These are phyloP conservation scores for Sinhomidia bicolor DNA, from an alignment of 2,888 invertebrate genomes.

Conservation along the genomic window DNA sequence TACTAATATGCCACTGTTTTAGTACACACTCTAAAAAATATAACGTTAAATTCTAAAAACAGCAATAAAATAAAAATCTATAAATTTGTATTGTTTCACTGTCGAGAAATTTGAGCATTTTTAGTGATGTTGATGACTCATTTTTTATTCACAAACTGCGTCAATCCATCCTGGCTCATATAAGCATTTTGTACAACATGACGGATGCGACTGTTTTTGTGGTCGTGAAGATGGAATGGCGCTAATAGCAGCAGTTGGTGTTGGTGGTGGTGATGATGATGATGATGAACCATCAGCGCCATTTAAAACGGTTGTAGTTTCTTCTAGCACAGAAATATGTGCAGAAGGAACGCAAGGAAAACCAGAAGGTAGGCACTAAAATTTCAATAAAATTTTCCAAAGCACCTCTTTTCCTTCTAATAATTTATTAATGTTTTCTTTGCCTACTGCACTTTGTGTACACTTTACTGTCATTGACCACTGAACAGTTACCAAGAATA, in stretches of 20 bases:
- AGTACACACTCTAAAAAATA: no score
- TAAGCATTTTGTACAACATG: conserved; percentile 68
- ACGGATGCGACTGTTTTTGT: background rate
- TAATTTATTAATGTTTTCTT: background rate
- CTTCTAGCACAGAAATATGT: background rate
- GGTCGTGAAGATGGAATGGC: background rate
- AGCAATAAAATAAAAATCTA: background rate
- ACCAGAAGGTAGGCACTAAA: conserved; percentile 70
- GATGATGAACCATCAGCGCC: background rate
- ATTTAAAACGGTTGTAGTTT: background rate
- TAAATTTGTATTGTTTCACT: background rate
- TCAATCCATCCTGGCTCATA: conserved; percentile 76
- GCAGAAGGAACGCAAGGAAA: conserved; percentile 66
- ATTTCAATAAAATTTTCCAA: conserved; percentile 50
- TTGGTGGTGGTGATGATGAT: background rate
- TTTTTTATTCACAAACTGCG: conserved; percentile 71
- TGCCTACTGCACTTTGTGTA: background rate
- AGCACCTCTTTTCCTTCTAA: background rate
- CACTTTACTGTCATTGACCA: background rate
- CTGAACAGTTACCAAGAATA: background rate
- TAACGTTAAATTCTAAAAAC: no score
- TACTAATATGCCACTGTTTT: no score
- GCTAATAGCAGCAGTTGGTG: no score
- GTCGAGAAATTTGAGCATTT: background rate
- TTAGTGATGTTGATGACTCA: conserved; percentile 4